Percentiles rank a stretch among this genome's conserved stretches.
These are phyloP conservation scores for Drosophila navojoa DNA, from an alignment of 1,140 invertebrate genomes.

Conservation along the genomic window DNA sequence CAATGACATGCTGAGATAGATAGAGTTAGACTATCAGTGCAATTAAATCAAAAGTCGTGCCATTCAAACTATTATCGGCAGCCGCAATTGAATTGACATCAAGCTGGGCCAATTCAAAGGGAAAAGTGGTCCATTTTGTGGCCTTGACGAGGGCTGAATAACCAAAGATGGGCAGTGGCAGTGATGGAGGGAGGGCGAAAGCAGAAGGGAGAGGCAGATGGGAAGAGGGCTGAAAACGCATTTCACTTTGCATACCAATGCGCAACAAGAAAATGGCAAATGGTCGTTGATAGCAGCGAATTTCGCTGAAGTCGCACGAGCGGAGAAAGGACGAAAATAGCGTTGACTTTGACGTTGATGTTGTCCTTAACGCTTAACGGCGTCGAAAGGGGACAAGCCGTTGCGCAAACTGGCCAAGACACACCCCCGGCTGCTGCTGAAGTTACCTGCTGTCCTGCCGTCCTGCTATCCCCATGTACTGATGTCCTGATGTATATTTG, in stretches of 20 bases:
- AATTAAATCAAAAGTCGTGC: neutral
- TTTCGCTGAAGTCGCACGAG: conserved; percentile 29
- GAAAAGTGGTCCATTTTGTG: conserved; percentile 26
- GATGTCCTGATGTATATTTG: conserved; percentile 48
- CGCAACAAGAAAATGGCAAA: conserved; percentile 33
- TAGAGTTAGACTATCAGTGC: too few species aligned
- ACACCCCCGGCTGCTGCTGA: conserved; percentile 1
- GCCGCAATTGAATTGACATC: conserved; percentile 13
- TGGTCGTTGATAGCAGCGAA: conserved; percentile 42
- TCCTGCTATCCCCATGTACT: too few species aligned
- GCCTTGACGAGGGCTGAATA: conserved; percentile 2
- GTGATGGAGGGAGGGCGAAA: neutral
- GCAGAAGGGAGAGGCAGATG: neutral
- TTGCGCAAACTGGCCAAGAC: conserved; percentile 19
- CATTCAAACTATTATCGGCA: conserved; percentile 4
- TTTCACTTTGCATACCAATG: conserved; percentile 75
- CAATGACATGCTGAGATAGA: too few species aligned
- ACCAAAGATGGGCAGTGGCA: too few species aligned
- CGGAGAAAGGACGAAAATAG: conserved; percentile 3
- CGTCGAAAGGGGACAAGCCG: neutral
- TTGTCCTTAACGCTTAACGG: conserved; percentile 18
- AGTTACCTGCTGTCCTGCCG: conserved; percentile 2
- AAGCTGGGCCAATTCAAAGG: conserved; percentile 11
- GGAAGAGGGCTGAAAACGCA: conserved; percentile 45
- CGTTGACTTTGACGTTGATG: conserved; percentile 18